Conservation (phyloP, 1,140 invertebrate genomes). For the Lepidotrigona ventralis region DNA sequence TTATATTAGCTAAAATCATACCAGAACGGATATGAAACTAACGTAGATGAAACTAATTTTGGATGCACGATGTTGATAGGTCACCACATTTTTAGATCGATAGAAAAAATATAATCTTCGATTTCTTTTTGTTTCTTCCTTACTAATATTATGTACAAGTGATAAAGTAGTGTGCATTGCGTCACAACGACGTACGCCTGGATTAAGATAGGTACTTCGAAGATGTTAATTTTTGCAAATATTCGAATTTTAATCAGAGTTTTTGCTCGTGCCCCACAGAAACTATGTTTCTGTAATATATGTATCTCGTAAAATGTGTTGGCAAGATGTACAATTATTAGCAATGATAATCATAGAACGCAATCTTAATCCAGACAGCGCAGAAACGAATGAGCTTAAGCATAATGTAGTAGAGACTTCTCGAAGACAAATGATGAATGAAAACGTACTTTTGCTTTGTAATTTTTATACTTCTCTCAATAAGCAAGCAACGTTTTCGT, state of each 20-base stretch:
- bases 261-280: background rate
- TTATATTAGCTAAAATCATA: conserved; percentile 35
- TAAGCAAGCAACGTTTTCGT: conserved; percentile 65
- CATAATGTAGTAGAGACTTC: conserved; percentile 59
- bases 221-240: conserved; percentile 11
- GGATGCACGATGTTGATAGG: conserved; percentile 74
- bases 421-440: conserved; percentile 61
- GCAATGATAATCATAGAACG: conserved; percentile 15
- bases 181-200: conserved; percentile 64
- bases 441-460: conserved; percentile 56
- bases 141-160: conserved; percentile 78
- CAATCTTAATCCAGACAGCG: conserved; percentile 62
- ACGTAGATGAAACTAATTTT: conserved; percentile 54
- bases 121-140: conserved; percentile 73
- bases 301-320: conserved; percentile 29
- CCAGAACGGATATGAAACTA: conserved; percentile 39
- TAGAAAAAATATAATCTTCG: conserved; percentile 80
- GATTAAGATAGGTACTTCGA: conserved; percentile 58
- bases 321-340: conserved; percentile 6
- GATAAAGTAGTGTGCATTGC: conserved; percentile 77
- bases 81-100: conserved; percentile 78
- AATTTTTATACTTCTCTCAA: conserved; percentile 55
- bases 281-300: conserved; percentile 26
- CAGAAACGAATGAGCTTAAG: conserved; percentile 65
- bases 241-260: background rate